Conservation (phyloP, 2,797 vertebrate species). For the Sparidentex hasta region DNA sequence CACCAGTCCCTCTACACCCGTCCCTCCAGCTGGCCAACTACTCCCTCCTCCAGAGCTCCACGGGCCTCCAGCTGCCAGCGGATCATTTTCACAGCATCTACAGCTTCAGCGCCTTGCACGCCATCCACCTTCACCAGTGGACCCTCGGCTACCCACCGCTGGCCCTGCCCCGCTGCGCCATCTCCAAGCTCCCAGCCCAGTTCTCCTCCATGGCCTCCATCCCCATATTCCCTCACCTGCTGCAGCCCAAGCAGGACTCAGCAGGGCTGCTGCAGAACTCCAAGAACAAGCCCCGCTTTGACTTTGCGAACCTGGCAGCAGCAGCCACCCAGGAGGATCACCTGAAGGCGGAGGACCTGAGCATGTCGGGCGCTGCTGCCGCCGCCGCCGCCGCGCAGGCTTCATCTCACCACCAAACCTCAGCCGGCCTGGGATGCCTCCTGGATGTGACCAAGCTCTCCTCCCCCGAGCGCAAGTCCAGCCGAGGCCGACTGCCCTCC, state of each 20-base stretch:
- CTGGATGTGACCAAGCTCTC: conserved; percentile 93
- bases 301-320: conserved; percentile 96
- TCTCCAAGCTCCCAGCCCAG: conserved; percentile 92
- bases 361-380: conserved; percentile 71
- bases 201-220: conserved; percentile 91
- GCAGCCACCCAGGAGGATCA: conserved; percentile 97
- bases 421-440: conserved; percentile 86
- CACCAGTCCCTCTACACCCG: conserved; percentile 95
- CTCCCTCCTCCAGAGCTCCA: conserved; percentile 94
- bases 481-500: conserved; percentile 92
- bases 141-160: conserved; percentile 94
- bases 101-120: conserved; percentile 95
- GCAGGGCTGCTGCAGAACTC: conserved; percentile 64
- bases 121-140: conserved; percentile 98
- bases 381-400: conserved; percentile 12
- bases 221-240: conserved; percentile 93
- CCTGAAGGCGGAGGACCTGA: conserved; percentile 91
- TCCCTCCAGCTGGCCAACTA: conserved; percentile 96
- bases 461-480: conserved; percentile 92
- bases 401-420: conserved; percentile 68
- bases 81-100: conserved; percentile 95
- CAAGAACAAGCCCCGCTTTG: conserved; percentile 96
- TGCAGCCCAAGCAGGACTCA: conserved; percentile 87
- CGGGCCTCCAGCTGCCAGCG: conserved; percentile 92
- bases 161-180: conserved; percentile 92